A percentile compares a stretch with the other conserved stretches of the same genome.
phyloP scores from a whole-genome alignment of 1,140 invertebrate genomes.

The Bombus sibiricus region DNA sequence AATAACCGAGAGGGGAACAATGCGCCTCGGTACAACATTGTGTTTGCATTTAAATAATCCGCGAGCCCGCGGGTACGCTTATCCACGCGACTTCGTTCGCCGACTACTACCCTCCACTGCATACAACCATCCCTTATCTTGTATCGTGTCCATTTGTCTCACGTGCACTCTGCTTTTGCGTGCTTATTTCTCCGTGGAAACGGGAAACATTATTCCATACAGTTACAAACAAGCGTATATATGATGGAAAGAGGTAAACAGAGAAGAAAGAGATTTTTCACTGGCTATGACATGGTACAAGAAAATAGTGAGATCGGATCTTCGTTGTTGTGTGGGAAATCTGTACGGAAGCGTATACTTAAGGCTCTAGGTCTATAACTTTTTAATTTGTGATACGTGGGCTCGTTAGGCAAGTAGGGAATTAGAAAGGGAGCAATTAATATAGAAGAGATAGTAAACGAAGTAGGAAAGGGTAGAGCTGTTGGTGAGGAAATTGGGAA shows the following conservation, averaged over 20 bases:
- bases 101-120: not conserved
- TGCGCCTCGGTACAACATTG: constrained; percentile 78
- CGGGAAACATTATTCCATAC: not conserved
- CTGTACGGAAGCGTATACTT: not conserved
- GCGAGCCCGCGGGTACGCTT: constrained; percentile 72
- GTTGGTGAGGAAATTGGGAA: no score
- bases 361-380: not conserved
- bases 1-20: constrained; percentile 80
- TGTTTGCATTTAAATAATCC: constrained; percentile 82
- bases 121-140: not conserved
- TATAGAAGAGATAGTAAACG: no score
- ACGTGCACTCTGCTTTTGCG: not conserved
- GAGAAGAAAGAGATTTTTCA: not conserved
- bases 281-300: not conserved
- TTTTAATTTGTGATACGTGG: not conserved
- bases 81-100: constrained; percentile 53
- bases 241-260: not conserved
- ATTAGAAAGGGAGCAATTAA: no score
- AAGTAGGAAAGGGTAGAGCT: no score
- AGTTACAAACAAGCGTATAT: no score
- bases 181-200: not conserved
- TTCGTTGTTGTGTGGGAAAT: not conserved
- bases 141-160: constrained; percentile 14
- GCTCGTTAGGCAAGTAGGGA: no score
- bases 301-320: not conserved